Percentiles rank a stretch among this genome's conserved stretches.
Conservation (phyloP, 2,113 vertebrate genomes). For the Eudorcas thomsonii region DNA sequence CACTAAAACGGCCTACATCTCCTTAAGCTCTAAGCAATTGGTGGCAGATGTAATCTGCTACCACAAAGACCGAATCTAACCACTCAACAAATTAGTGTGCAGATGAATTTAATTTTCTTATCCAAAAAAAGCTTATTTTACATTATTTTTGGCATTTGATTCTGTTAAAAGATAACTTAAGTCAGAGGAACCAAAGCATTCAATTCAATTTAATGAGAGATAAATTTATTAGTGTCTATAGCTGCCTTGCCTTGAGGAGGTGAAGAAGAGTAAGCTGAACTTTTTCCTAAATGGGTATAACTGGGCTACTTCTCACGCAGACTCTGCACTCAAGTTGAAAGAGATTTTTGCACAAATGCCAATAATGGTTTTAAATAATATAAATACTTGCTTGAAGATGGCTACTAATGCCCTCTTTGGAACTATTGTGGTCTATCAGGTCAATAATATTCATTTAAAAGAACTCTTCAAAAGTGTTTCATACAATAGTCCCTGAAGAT, state of each 20-base stretch:
- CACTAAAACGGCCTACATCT: background rate
- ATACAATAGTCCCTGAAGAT: constrained; percentile 36
- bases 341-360: constrained; percentile 57
- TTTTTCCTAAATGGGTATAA: constrained; percentile 19
- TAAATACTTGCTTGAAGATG: constrained; percentile 57
- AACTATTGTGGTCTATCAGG: constrained; percentile 62
- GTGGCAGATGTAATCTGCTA: background rate
- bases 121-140: background rate
- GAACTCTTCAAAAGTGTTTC: constrained; percentile 61
- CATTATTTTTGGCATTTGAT: constrained; percentile 47
- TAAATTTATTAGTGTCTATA: background rate
- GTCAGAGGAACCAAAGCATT: background rate
- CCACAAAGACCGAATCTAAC: background rate
- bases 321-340: background rate
- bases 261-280: background rate
- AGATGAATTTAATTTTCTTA: constrained; percentile 35
- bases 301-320: background rate
- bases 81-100: background rate
- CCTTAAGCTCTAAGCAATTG: background rate
- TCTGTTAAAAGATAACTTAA: background rate
- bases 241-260: background rate
- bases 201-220: constrained; percentile 17
- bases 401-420: constrained; percentile 66
- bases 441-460: constrained; percentile 66
- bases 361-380: constrained; percentile 59